Evolutionary conservation across 2,113 vertebrate genomes (phyloP), one percentile per base, ranked within the genome.

Genomic region (Heteronetta atricapilla): DNA sequence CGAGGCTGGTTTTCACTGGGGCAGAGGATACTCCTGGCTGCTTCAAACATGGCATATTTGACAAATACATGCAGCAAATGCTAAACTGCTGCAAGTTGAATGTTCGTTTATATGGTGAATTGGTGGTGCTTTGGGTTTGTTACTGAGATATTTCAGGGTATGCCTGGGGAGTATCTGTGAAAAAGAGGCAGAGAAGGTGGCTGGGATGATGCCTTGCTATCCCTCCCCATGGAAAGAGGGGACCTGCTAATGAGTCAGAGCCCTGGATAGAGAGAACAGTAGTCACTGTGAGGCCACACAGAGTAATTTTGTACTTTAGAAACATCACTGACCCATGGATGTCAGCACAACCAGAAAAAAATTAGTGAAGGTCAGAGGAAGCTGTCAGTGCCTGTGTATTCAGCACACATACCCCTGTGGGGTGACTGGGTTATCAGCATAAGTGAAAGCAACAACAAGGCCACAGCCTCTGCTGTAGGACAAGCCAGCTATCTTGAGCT

Each of bases 341-440:
- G 38, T 74, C 50, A 33, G 12, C 60, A 81, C 15, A 10, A 7
- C 9, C 53, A 31, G 62, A 59, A 72, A 62, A 81, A 67, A 15
- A 28, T 58, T 58, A 5, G 46, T 42, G 36, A 34, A 68, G 64
- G 23, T 21, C 56, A 64, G 36, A 77, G 31, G 59, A 82, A 66
- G n/a, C 70, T 3, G 1, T 89, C 48, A 22, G 23, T 82, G 67
- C 58, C 38, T 77, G 34, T 48, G 18, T 17, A 6, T 79, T 79
- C 52, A 66, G 42, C 36, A 10, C 36, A 13, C 5, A 3, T 77
- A 34, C 56, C 20, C 3, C n/a, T 80, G 55, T 0, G 0, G 42
- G 17, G 20, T 50, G n/a, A 33, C 29, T 15, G 56, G 36, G 22
- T 75, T 82, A 58, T 29, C 66, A 68, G 52, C n/a, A 3, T 0